phyloP scores from a whole-genome alignment of 2,888 invertebrate genomes.

The Drosophila flavopinicola region DNA sequence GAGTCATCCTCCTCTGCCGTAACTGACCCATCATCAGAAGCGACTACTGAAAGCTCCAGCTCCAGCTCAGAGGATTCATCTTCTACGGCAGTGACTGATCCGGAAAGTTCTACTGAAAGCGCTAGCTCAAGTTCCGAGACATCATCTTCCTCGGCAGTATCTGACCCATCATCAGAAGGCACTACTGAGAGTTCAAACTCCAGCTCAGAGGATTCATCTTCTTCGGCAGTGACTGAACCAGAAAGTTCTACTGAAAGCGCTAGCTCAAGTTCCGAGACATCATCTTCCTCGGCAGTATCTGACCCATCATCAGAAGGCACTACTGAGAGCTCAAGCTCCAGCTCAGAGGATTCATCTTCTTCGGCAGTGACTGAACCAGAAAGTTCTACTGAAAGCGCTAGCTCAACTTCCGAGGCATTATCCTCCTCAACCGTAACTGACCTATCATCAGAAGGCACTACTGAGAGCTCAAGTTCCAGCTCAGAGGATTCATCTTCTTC shows the following conservation, averaged over 20 bases:
- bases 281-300: not conserved
- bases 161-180: not conserved
- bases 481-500: not conserved
- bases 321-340: too few relatives aligned
- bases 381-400: not conserved
- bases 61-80: too few relatives aligned
- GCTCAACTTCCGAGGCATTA: not conserved
- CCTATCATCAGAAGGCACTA: not conserved
- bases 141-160: too few relatives aligned
- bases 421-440: conserved; percentile 2
- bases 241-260: not conserved
- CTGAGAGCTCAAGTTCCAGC: too few relatives aligned
- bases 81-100: too few relatives aligned
- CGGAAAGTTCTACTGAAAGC: too few relatives aligned
- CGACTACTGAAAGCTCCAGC: too few relatives aligned
- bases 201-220: too few relatives aligned
- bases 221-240: too few relatives aligned
- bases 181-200: too few relatives aligned
- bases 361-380: not conserved
- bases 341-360: not conserved
- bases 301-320: not conserved
- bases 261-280: not conserved
- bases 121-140: too few relatives aligned
- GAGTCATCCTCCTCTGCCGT: too few relatives aligned
- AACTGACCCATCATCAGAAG: not conserved